Evolutionary conservation across 2,888 invertebrate genomes (phyloP).

Genomic region (Automeris io): DNA sequence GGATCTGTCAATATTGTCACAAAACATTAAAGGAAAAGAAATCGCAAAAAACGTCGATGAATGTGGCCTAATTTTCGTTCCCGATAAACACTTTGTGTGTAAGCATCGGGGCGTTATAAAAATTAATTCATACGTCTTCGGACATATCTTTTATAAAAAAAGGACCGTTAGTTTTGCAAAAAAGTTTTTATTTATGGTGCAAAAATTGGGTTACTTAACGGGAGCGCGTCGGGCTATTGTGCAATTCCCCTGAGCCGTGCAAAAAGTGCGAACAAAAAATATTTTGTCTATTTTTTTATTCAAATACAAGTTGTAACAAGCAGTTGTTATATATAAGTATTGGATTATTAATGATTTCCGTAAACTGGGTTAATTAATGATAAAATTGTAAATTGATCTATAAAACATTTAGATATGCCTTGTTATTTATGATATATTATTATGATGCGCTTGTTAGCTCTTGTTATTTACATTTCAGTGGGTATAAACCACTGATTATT

Average conservation of each 20-base stretch:
- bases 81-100: constrained; percentile 67
- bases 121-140: constrained; percentile 64
- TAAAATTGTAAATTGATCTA: too few relatives aligned
- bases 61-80: constrained; percentile 74
- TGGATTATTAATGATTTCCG: constrained; percentile 47
- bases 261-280: constrained; percentile 29
- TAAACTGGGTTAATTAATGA: constrained; percentile 49
- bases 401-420: too few relatives aligned
- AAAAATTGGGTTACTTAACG: constrained; percentile 77
- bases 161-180: constrained; percentile 56
- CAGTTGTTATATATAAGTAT: constrained; percentile 15
- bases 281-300: constrained; percentile 24
- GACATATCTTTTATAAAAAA: constrained; percentile 29
- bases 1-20: constrained; percentile 74
- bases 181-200: constrained; percentile 62
- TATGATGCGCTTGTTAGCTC: too few relatives aligned
- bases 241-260: constrained; percentile 32
- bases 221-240: constrained; percentile 58
- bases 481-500: too few relatives aligned
- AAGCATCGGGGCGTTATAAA: constrained; percentile 71
- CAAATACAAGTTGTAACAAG: constrained; percentile 19
- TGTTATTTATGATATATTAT: too few relatives aligned
- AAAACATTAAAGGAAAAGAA: constrained; percentile 52
- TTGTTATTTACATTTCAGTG: too few relatives aligned
- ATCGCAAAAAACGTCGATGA: constrained; percentile 37